A percentile compares a stretch with the other conserved stretches of the same genome.
Conservation (phyloP, 2,888 invertebrate genomes). For the Caenorhabditis sulstoni region DNA sequence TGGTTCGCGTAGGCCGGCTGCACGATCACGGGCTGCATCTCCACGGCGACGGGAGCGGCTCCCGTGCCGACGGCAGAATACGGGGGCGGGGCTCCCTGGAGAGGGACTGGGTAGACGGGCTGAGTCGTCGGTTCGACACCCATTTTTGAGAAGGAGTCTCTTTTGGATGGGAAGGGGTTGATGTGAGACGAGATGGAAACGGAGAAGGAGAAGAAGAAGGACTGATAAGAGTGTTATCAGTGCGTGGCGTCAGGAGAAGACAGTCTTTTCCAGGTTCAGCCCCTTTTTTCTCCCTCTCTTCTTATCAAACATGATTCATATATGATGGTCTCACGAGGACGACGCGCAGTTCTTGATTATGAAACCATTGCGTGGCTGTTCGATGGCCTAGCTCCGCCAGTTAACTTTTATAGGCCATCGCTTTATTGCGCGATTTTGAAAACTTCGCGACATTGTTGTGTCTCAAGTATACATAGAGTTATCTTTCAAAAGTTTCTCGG, state of each 20-base stretch:
- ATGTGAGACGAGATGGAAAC: not conserved
- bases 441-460: too few species aligned
- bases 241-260: too few species aligned
- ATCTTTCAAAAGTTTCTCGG: slow-evolving; percentile 59
- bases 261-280: too few species aligned
- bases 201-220: not conserved
- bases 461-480: slow-evolving; percentile 33
- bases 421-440: too few species aligned
- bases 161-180: not conserved
- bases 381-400: too few species aligned
- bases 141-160: not conserved
- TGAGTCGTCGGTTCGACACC: slow-evolving; percentile 6
- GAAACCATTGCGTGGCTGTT: too few species aligned
- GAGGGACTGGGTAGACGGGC: slow-evolving; percentile 33
- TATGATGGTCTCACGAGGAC: too few species aligned
- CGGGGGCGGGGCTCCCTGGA: slow-evolving; percentile 26
- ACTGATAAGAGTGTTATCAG: too few species aligned
- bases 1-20: slow-evolving; percentile 16
- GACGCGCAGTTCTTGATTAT: too few species aligned
- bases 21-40: slow-evolving; percentile 33
- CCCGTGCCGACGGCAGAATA: slow-evolving; percentile 14
- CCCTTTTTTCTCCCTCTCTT: not conserved
- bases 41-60: slow-evolving; percentile 27
- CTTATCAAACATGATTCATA: too few species aligned
- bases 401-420: too few species aligned